Conservation (phyloP, 2,888 invertebrate species). For the Peribatodes rhomboidaria region DNA sequence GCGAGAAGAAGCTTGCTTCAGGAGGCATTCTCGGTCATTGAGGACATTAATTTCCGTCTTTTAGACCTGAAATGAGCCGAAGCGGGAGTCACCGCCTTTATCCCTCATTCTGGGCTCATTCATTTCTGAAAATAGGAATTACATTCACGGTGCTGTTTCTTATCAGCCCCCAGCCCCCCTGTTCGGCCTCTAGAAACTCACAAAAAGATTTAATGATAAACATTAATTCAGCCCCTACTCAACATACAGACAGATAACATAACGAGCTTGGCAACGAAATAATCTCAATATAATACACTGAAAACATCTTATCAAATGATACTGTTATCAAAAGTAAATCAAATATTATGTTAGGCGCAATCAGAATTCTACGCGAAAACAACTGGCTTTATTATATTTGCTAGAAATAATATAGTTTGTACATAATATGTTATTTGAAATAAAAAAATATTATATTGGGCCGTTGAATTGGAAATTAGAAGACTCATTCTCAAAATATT, state of each 20-base stretch:
- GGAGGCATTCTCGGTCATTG: too few species aligned
- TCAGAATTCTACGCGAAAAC: conserved; percentile 19
- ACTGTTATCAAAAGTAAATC: conserved; percentile 36
- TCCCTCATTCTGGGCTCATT: too few species aligned
- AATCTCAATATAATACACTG: conserved; percentile 15
- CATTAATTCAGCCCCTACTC: conserved; percentile 1
- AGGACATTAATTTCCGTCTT: too few species aligned
- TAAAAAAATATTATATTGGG: too few species aligned
- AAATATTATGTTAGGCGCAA: conserved; percentile 25
- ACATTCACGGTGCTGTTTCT: neutral
- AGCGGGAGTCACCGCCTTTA: too few species aligned
- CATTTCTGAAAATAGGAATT: too few species aligned
- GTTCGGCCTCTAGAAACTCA: conserved; percentile 18
- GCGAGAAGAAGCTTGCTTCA: too few species aligned
- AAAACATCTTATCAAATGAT: conserved; percentile 44
- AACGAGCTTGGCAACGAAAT: conserved; percentile 29
- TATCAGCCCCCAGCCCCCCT: conserved; percentile 31
- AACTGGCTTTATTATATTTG: conserved; percentile 6
- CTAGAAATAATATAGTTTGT: neutral
- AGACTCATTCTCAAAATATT: too few species aligned
- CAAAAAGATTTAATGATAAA: conserved; percentile 23
- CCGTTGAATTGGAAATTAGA: neutral
- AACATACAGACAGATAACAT: conserved; percentile 28
- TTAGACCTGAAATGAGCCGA: too few species aligned
- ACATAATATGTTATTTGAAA: neutral